Conservation (phyloP, 2,888 invertebrate species). For the Lithophane socia region DNA sequence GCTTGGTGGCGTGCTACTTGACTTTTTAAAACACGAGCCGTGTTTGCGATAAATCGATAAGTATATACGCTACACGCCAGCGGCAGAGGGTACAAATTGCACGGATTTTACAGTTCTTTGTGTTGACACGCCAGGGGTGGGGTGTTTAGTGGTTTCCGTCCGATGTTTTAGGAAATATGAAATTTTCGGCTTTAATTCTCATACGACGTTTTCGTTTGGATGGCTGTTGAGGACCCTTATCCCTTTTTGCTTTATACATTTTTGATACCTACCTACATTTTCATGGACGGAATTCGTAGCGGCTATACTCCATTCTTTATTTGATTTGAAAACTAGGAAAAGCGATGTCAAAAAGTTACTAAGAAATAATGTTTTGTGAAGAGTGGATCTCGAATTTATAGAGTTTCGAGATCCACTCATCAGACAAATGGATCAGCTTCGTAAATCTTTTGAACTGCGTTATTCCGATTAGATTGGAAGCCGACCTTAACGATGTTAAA, state of each 20-base stretch:
- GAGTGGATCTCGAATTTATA: too few relatives aligned
- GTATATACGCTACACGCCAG: slow-evolving; percentile 80
- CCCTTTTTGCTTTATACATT: slow-evolving; percentile 47
- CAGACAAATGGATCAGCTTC: too few relatives aligned
- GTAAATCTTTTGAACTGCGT: background rate
- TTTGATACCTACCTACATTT: slow-evolving; percentile 37
- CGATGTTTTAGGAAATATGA: slow-evolving; percentile 84
- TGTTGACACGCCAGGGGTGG: slow-evolving; percentile 79
- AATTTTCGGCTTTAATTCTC: slow-evolving; percentile 76
- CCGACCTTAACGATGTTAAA: too few relatives aligned
- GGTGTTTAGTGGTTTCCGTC: slow-evolving; percentile 80
- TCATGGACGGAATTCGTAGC: slow-evolving; percentile 27
- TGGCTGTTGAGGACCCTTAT: slow-evolving; percentile 53
- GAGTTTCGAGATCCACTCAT: too few relatives aligned
- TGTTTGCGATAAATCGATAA: slow-evolving; percentile 89
- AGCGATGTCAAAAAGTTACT: too few relatives aligned
- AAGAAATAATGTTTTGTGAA: background rate
- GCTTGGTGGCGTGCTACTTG: slow-evolving; percentile 63
- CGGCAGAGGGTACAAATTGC: slow-evolving; percentile 88
- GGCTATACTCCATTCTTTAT: background rate
- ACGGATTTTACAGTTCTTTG: slow-evolving; percentile 86
- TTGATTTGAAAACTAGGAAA: slow-evolving; percentile 1
- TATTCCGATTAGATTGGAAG: background rate
- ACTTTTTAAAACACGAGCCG: slow-evolving; percentile 84
- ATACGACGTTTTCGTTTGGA: slow-evolving; percentile 56